Evolutionary conservation across 2,888 invertebrate species (phyloP).

Genomic region (Meliscaeva auricollis): DNA sequence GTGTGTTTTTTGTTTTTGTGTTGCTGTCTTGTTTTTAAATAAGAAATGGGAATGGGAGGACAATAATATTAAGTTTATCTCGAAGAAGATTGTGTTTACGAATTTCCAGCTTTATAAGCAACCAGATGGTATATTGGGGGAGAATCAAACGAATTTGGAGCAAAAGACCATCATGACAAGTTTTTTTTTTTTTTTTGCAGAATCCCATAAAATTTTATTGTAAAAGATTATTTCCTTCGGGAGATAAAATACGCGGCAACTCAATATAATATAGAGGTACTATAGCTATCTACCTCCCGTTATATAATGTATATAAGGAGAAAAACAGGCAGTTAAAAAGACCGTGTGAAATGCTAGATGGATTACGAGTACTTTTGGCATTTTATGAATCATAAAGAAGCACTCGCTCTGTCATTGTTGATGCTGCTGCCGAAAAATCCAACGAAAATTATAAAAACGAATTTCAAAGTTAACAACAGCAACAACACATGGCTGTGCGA

Average conservation of each 20-base stretch:
- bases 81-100: conserved; percentile 39
- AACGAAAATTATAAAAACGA: conserved; percentile 16
- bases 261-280: background rate
- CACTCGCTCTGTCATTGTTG: background rate
- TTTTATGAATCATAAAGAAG: conserved; percentile 66
- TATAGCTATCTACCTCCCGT: background rate
- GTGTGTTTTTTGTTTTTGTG: background rate
- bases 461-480: conserved; percentile 30
- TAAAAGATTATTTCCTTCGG: conserved; percentile 59
- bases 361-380: conserved; percentile 42
- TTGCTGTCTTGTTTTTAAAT: background rate
- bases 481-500: conserved; percentile 21
- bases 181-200: too few relatives aligned
- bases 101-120: conserved; percentile 31
- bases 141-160: conserved; percentile 9
- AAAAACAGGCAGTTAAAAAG: conserved; percentile 38
- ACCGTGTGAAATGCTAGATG: conserved; percentile 54
- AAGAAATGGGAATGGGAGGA: background rate
- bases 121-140: conserved; percentile 30
- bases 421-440: conserved; percentile 3
- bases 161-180: conserved; percentile 30
- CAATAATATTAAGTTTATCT: conserved; percentile 42
- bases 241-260: conserved; percentile 1
- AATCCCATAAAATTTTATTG: conserved; percentile 61
- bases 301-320: background rate